Conservation (phyloP, 2,888 invertebrate species). For the Hyppa rectilinea region DNA sequence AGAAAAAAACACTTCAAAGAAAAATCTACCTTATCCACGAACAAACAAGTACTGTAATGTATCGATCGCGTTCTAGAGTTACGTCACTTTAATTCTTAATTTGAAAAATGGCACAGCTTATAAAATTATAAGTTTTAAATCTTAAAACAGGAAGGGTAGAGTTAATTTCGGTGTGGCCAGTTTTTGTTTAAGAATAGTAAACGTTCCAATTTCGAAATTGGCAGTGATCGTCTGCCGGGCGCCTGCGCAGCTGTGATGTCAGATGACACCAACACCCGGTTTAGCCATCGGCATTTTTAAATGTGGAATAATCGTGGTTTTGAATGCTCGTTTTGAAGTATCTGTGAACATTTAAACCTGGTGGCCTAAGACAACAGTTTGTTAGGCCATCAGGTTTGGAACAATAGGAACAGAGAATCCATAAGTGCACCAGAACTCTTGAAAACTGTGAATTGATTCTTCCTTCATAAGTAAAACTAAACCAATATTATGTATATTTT, state of each 20-base stretch:
- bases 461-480: too few relatives aligned
- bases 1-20: slow-evolving; percentile 64
- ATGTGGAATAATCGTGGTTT: neutral
- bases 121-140: slow-evolving; percentile 65
- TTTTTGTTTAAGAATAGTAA: slow-evolving; percentile 70
- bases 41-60: slow-evolving; percentile 33
- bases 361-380: too few relatives aligned
- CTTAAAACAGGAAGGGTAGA: slow-evolving; percentile 67
- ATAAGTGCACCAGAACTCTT: neutral
- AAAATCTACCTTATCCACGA: slow-evolving; percentile 57
- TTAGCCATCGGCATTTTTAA: slow-evolving; percentile 31
- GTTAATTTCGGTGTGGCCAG: slow-evolving; percentile 66
- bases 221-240: slow-evolving; percentile 79
- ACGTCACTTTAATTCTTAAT: slow-evolving; percentile 63
- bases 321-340: neutral
- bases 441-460: neutral
- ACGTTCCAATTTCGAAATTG: slow-evolving; percentile 81
- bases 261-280: slow-evolving; percentile 70
- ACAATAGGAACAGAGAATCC: neutral
- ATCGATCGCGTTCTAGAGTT: slow-evolving; percentile 48
- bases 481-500: too few relatives aligned
- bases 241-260: slow-evolving; percentile 82
- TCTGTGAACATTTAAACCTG: neutral
- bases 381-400: too few relatives aligned
- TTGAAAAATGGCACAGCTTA: slow-evolving; percentile 60